Conservation (phyloP, 2,113 vertebrate genomes). For the Isichthys henryi region DNA sequence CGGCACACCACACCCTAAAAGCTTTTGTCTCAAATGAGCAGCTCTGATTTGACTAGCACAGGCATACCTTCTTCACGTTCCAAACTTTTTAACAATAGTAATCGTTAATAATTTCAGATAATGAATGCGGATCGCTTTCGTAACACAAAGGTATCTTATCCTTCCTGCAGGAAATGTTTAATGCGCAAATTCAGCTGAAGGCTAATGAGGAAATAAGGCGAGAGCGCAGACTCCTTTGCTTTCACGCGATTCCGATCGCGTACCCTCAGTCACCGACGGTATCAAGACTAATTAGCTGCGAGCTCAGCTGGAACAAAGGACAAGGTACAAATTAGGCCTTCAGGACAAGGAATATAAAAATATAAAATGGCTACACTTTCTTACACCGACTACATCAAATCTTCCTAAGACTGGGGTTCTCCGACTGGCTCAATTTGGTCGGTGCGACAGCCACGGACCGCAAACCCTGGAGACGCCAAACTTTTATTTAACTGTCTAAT, state of each 20-base stretch:
- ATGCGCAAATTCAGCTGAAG: background rate
- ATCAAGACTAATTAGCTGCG: constrained; percentile 1
- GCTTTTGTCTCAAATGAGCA: background rate
- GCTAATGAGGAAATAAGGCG: background rate
- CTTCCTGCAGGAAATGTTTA: background rate
- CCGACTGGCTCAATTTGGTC: background rate
- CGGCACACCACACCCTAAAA: background rate
- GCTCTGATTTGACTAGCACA: background rate
- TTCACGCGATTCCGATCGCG: background rate
- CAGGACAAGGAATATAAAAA: background rate
- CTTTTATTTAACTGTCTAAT: background rate
- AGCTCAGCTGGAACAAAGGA: background rate
- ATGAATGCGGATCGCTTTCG: background rate
- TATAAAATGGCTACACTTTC: background rate
- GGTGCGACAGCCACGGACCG: background rate
- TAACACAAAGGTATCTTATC: background rate
- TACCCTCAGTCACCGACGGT: background rate
- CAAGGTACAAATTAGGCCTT: background rate
- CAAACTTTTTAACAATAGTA: background rate
- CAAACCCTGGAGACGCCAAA: background rate
- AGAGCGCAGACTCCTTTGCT: background rate
- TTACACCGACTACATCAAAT: background rate
- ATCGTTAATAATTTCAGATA: background rate
- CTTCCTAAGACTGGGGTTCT: background rate
- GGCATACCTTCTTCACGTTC: background rate